Conservation (phyloP, 2,888 invertebrate genomes). For the Terebella lapidaria region DNA sequence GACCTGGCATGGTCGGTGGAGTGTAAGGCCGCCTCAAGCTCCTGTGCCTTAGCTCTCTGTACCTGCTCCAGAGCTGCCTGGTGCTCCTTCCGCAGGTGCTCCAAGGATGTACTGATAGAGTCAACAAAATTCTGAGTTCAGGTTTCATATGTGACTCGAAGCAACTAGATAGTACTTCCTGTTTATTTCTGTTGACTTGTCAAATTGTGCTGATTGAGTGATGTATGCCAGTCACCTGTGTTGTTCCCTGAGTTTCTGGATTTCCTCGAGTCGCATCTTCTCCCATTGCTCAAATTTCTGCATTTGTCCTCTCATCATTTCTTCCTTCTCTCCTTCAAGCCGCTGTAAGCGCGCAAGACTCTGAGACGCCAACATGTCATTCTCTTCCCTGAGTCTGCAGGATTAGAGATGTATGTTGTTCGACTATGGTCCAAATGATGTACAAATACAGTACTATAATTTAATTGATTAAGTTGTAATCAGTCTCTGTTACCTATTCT, state of each 20-base stretch:
- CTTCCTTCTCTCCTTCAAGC: conserved; percentile 45
- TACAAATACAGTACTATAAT: background rate
- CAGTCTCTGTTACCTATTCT: conserved; percentile 12
- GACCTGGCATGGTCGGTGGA: conserved; percentile 21
- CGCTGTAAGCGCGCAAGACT: conserved; percentile 32
- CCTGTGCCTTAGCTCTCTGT: conserved; percentile 39
- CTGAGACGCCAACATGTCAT: conserved; percentile 37
- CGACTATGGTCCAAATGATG: background rate
- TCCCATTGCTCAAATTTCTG: conserved; percentile 33
- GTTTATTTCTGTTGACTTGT: no score
- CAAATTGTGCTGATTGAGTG: no score
- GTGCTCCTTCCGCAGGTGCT: conserved; percentile 8
- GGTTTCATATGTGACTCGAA: no score
- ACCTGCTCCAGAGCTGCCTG: conserved; percentile 27
- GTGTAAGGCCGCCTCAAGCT: conserved; percentile 41
- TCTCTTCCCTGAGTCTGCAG: conserved; percentile 33
- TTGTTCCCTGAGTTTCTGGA: conserved; percentile 36
- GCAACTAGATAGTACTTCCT: no score
- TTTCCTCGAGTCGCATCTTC: conserved; percentile 33
- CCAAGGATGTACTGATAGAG: conserved; percentile 29
- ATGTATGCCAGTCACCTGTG: conserved; percentile 27
- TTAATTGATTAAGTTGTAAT: background rate
- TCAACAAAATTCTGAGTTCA: no score
- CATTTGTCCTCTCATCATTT: conserved; percentile 32
- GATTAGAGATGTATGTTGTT: background rate